These are phyloP conservation scores for Troilus luridus DNA, from an alignment of 2,888 invertebrate genomes.

Conservation along the genomic window DNA sequence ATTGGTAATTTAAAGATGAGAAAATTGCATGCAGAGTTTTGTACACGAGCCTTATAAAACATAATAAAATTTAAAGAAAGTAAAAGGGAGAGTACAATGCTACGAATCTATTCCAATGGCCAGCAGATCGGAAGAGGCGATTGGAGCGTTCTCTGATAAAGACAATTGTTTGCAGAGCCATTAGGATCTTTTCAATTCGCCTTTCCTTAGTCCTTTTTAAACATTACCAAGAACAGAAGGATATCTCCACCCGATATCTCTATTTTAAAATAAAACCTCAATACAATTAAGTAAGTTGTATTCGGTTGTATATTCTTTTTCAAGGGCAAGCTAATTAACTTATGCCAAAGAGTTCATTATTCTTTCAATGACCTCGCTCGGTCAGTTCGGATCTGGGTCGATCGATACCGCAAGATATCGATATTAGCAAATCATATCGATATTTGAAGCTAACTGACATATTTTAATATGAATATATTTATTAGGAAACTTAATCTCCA, in stretches of 20 bases:
- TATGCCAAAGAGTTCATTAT: neutral
- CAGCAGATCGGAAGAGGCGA: neutral
- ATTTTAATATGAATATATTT: neutral
- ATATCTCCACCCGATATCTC: neutral
- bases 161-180: constrained; percentile 19
- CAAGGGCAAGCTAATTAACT: neutral
- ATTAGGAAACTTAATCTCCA: neutral
- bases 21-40: neutral
- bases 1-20: too few relatives aligned
- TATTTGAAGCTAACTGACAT: neutral
- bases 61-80: neutral
- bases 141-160: neutral
- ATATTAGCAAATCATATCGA: neutral
- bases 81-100: neutral
- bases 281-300: neutral
- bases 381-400: neutral
- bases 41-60: neutral
- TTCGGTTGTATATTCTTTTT: neutral
- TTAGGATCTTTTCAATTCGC: neutral
- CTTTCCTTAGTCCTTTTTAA: neutral
- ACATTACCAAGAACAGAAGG: neutral
- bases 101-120: neutral
- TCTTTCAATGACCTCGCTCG: neutral
- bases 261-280: neutral
- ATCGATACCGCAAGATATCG: neutral